Conservation (phyloP, 2,888 invertebrate species). For the Caenorhabditis sp. region DNA sequence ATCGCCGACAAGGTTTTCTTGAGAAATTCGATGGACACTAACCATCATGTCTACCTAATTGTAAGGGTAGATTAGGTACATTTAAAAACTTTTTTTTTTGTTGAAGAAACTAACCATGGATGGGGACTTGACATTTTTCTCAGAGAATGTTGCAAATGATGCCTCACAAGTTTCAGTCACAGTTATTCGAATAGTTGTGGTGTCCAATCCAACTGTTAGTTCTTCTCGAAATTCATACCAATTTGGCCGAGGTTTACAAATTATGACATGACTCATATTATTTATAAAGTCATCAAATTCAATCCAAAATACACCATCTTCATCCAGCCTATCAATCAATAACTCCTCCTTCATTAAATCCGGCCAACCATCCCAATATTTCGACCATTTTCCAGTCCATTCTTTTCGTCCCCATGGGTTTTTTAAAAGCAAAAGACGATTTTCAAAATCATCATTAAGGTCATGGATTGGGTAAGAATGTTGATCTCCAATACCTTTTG, state of each 20-base stretch:
- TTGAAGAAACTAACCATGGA: too few species aligned
- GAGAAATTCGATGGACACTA: too few species aligned
- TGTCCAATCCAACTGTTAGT: constrained; percentile 10
- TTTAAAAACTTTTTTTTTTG: too few species aligned
- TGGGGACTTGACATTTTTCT: too few species aligned
- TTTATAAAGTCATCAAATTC: constrained; percentile 90
- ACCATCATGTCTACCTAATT: too few species aligned
- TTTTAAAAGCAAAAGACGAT: constrained; percentile 80
- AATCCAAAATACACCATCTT: constrained; percentile 96
- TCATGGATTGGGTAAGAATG: constrained; percentile 97
- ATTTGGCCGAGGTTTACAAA: constrained; percentile 26
- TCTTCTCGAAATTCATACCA: constrained; percentile 26
- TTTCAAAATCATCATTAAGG: constrained; percentile 81
- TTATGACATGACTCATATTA: constrained; percentile 80
- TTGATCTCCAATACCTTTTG: constrained; percentile 86
- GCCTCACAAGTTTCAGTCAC: too few species aligned
- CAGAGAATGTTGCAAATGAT: too few species aligned
- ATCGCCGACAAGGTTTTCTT: constrained; percentile 26
- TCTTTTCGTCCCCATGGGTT: constrained; percentile 99
- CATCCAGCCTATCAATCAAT: constrained; percentile 8
- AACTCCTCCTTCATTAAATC: constrained; percentile 13
- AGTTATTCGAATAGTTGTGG: background rate
- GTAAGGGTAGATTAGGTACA: too few species aligned
- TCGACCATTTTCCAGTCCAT: constrained; percentile 95
- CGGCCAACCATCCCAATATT: constrained; percentile 76